Conservation (phyloP, 2,888 invertebrate species). For the Amblyjoppa proteus region DNA sequence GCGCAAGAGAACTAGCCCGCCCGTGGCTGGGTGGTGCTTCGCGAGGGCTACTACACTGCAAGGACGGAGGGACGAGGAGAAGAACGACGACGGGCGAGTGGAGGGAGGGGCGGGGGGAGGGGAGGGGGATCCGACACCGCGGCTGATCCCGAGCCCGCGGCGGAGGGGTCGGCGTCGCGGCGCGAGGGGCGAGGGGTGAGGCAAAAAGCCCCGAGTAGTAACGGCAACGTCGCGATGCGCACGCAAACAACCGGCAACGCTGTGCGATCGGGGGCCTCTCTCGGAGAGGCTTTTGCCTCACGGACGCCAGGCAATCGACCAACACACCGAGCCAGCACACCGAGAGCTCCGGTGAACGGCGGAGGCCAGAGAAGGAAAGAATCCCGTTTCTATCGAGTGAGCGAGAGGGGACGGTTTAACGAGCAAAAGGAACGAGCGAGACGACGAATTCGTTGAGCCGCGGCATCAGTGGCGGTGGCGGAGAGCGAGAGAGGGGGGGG, state of each 20-base stretch:
- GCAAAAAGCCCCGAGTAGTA: constrained; percentile 43
- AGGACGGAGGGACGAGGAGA: constrained; percentile 41
- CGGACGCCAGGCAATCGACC: constrained; percentile 80
- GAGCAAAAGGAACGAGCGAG: constrained; percentile 65
- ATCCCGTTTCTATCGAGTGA: constrained; percentile 81
- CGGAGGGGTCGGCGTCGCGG: constrained; percentile 47
- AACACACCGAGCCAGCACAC: constrained; percentile 72
- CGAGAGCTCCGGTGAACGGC: constrained; percentile 79
- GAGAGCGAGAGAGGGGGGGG: background rate
- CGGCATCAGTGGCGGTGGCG: constrained; percentile 33
- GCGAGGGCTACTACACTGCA: constrained; percentile 54
- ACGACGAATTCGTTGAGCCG: constrained; percentile 49
- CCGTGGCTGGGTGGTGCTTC: constrained; percentile 66
- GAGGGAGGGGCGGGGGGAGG: constrained; percentile 1
- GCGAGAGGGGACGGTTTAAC: constrained; percentile 68
- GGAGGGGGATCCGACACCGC: constrained; percentile 55
- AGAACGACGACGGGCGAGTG: constrained; percentile 27
- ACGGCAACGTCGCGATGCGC: constrained; percentile 76
- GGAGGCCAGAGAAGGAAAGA: constrained; percentile 82
- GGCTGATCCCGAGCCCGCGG: constrained; percentile 63
- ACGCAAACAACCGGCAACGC: constrained; percentile 63
- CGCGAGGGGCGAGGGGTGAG: constrained; percentile 45
- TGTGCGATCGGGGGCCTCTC: constrained; percentile 53
- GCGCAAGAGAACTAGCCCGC: constrained; percentile 49
- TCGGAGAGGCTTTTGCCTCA: constrained; percentile 73